A percentile compares a stretch with the other conserved stretches of the same genome.
Conservation (phyloP, 2,888 invertebrate genomes). For the Cabera pusaria region DNA sequence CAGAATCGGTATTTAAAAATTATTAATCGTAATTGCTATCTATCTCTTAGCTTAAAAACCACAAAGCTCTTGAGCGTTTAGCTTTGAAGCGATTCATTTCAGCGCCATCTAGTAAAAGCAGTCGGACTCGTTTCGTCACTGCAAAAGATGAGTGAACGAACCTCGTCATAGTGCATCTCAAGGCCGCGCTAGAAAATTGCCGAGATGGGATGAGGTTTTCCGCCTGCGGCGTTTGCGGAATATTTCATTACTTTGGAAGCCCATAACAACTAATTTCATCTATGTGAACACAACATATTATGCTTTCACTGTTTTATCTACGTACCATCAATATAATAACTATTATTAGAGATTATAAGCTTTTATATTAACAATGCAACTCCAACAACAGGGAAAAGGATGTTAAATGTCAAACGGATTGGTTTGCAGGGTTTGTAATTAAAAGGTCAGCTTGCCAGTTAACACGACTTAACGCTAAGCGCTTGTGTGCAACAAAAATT, state of each 20-base stretch:
- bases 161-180: slow-evolving; percentile 40
- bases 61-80: too few species aligned
- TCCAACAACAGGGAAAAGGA: too few species aligned
- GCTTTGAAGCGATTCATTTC: slow-evolving; percentile 28
- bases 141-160: slow-evolving; percentile 39
- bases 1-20: too few species aligned
- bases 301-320: too few species aligned
- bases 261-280: slow-evolving; percentile 15
- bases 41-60: too few species aligned
- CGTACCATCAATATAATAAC: too few species aligned
- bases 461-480: slow-evolving; percentile 27
- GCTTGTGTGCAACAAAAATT: slow-evolving; percentile 24
- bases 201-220: slow-evolving; percentile 24
- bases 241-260: slow-evolving; percentile 8
- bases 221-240: slow-evolving; percentile 18
- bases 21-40: too few species aligned
- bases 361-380: too few species aligned
- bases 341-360: too few species aligned
- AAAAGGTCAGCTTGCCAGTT: slow-evolving; percentile 16
- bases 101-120: slow-evolving; percentile 57
- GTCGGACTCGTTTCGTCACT: slow-evolving; percentile 45
- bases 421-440: slow-evolving; percentile 1
- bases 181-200: slow-evolving; percentile 30
- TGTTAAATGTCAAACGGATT: not conserved
- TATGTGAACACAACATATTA: too few species aligned